Percentiles rank a stretch among this genome's conserved stretches.
Evolutionary conservation across 2,113 vertebrate species (phyloP).

Genomic region (Eublepharis macularius): DNA sequence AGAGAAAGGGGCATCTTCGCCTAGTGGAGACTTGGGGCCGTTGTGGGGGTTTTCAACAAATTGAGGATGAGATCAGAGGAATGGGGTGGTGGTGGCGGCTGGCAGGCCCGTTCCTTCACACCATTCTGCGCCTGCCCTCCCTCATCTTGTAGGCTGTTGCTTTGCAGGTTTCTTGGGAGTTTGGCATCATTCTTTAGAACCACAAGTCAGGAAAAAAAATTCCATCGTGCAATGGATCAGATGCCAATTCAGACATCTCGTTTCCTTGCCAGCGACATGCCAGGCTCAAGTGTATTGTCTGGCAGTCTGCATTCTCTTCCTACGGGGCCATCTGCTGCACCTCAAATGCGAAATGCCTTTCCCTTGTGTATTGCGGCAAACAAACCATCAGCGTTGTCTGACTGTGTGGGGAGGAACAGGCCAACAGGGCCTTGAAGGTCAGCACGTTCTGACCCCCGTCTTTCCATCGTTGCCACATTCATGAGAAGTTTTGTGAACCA

Average conservation of each 20-base stretch:
- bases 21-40: too few relatives aligned
- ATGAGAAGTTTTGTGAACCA: too few relatives aligned
- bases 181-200: not conserved
- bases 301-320: conserved; percentile 65
- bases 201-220: conserved; percentile 5
- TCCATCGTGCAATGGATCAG: conserved; percentile 6
- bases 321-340: conserved; percentile 66
- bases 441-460: too few relatives aligned
- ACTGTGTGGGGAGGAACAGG: not conserved
- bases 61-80: too few relatives aligned
- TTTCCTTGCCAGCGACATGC: conserved; percentile 51
- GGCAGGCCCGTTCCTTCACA: too few relatives aligned
- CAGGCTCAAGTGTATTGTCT: conserved; percentile 60
- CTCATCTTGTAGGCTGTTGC: not conserved
- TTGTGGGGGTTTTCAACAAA: too few relatives aligned
- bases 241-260: conserved; percentile 42
- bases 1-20: too few relatives aligned
- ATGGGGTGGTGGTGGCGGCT: too few relatives aligned
- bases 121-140: not conserved
- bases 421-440: not conserved
- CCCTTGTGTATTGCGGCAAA: conserved; percentile 53
- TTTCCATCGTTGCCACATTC: too few relatives aligned
- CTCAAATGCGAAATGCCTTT: conserved; percentile 60
- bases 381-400: conserved; percentile 45
- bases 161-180: not conserved